Conservation (phyloP, 2,113 vertebrate species). For the Coryphaenoides rupestris region DNA sequence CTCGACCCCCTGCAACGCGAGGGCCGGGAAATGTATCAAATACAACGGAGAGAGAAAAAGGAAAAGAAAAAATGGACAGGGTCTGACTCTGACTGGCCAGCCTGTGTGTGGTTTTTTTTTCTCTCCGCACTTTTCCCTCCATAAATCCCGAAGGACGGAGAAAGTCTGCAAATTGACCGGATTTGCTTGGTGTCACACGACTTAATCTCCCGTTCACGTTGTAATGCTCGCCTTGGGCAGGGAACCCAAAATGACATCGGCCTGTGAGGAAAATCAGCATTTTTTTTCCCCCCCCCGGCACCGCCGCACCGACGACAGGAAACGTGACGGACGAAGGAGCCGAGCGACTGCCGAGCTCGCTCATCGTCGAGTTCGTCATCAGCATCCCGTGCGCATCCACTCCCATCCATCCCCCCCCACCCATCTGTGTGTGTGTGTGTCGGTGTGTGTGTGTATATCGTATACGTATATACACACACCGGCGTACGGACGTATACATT, state of each 20-base stretch:
- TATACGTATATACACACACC: background rate
- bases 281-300: too few species aligned
- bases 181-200: background rate
- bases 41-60: too few species aligned
- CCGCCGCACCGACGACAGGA: background rate
- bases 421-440: too few species aligned
- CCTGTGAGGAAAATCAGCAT: constrained; percentile 15
- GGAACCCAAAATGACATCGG: constrained; percentile 2
- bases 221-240: constrained; percentile 8
- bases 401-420: too few species aligned
- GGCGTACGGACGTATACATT: too few species aligned
- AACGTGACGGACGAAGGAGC: constrained; percentile 13
- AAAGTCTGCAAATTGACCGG: constrained; percentile 19
- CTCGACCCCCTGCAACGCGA: too few species aligned
- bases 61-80: too few species aligned
- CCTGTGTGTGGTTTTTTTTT: too few species aligned
- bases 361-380: background rate
- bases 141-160: background rate
- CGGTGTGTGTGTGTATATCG: background rate
- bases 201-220: constrained; percentile 11
- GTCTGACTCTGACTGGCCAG: background rate
- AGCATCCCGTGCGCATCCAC: background rate
- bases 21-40: too few species aligned
- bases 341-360: constrained; percentile 8
- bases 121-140: background rate